Percentiles rank a stretch among this genome's conserved stretches.
phyloP scores from a whole-genome alignment of 2,113 vertebrate species.

The Tenrec ecaudatus region DNA sequence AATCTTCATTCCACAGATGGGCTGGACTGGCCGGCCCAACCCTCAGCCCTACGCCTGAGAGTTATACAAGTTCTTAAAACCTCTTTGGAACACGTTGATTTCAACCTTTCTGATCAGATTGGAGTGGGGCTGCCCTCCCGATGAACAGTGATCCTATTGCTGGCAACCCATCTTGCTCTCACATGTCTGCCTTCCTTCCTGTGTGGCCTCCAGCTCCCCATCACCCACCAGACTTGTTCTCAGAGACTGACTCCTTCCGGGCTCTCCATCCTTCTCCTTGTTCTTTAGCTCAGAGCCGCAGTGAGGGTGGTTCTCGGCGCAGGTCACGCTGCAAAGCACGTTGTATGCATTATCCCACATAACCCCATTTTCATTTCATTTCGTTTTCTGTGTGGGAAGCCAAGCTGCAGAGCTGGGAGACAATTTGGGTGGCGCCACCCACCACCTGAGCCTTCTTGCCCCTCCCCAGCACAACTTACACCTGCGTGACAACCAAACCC shows the following conservation, averaged over 20 bases:
- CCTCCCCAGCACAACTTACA: background rate
- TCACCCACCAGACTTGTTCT: background rate
- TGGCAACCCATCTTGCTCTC: background rate
- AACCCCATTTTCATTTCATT: background rate
- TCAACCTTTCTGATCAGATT: constrained; percentile 9
- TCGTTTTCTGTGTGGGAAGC: too few relatives aligned
- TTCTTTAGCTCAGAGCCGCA: background rate
- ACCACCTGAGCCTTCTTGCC: background rate
- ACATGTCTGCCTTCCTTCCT: background rate
- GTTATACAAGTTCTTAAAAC: background rate
- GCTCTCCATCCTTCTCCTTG: background rate
- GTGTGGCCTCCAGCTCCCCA: background rate
- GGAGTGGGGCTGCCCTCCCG: background rate
- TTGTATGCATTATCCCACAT: background rate
- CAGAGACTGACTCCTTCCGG: background rate
- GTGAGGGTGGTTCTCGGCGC: background rate
- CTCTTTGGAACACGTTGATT: background rate
- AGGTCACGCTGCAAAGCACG: background rate
- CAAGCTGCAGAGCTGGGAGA: too few relatives aligned
- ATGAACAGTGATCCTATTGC: constrained; percentile 30
- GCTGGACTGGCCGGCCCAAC: too few relatives aligned
- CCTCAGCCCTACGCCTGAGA: too few relatives aligned
- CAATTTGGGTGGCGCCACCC: too few relatives aligned
- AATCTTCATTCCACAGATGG: too few relatives aligned
- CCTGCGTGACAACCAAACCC: background rate